Base-by-base conservation (phyloP, 2,888 invertebrate species). In the Xylota sylvarum region DNA sequence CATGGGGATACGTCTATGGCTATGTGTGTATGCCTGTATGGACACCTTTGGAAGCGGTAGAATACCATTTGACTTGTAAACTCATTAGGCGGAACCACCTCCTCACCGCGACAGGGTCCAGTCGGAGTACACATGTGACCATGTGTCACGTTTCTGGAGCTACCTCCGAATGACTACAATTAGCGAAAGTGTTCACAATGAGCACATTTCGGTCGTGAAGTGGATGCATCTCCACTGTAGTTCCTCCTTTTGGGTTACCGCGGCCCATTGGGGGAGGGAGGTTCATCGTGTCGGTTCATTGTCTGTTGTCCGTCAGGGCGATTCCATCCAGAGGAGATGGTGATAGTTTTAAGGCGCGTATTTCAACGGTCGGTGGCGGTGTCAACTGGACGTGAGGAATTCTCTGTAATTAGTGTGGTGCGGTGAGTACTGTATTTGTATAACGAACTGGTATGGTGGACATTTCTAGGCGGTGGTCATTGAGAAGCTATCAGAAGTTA, bases 161-260 rank as follows among this genome's bases (percentile, higher is more conserved):
- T 78, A 69, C 73, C 82, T 82, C 50, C 73, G 78, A 73, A 64
- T 86, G 82, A 77, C 82, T 86, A 82, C 86, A 86, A 86, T 86
- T 86, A 86, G 86, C 86, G 86, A 82, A 86, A 86, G 86, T 86
- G 86, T 86, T 82, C 86, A 72, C 86, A 86, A 67, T 77, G 86
- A 82, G 86, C 81, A 73, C 72, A 73, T 77, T 69, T 86, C 35
- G 82, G 82, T 86, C 86, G 86, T 86, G 77, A 86, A 82, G 70
- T 67, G 73, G 77, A 85, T 80, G 80, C 84, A 80, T 76, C 80
- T 80, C 65, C 74, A 60, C 23, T 35, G 58, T 48, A 14, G 43
- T 30, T 14, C 27, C 14, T 27, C 58, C 43, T 60, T 67, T 77
- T 23, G 32, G 32, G 56, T 32, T 14, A n/a, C 10, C 14, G 72